Evolutionary conservation across 1,140 invertebrate species (phyloP), one percentile per base, ranked within the genome.

Genomic region (Scaptomyza hsui): DNA sequence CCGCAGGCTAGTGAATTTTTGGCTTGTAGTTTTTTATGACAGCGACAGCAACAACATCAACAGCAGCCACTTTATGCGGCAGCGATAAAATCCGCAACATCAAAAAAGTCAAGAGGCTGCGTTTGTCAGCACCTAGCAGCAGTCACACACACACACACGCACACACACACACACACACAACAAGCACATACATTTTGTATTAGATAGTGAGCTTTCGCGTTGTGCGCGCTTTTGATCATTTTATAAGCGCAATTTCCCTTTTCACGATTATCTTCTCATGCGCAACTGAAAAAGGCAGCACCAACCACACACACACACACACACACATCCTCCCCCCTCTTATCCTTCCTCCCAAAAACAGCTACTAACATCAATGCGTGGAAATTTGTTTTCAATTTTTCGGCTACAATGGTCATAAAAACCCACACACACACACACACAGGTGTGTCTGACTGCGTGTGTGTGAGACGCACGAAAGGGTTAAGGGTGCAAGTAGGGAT

Each of bases 311-410:
- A 10, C 5, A 6, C 3, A 4, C 10, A 9, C 3, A 1, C 1
- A 2, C 53, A 37, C 39, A 6, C 21, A 32, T 39, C 21, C 21
- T 32, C 26, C 26, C 12, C 13, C 12, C 7, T 6, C 16, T n/a
- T 13, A 19, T 19, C 51, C n/a, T 10, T 24, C 21, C 24, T 29
- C 62, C 52, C 49, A 29, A 19, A 49, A 61, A 67, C 7, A 52
- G 61, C 29, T 41, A 41, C 29, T 41, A 41, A 60, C 72, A 74
- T 73, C 72, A 76, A 85, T 80, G 86, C 61, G 76, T 77, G 76
- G 76, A 86, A 89, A 88, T 88, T 88, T 82, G 78, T 82, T 88
- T 88, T 89, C 78, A 88, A 89, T 88, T 88, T 89, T 80, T 88
- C 51, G 75, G 63, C 75, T 69, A 77, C 82, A 86, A 70, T 73